Evolutionary conservation across 2,113 vertebrate genomes (phyloP).

Genomic region (Archocentrus centrarchus): DNA sequence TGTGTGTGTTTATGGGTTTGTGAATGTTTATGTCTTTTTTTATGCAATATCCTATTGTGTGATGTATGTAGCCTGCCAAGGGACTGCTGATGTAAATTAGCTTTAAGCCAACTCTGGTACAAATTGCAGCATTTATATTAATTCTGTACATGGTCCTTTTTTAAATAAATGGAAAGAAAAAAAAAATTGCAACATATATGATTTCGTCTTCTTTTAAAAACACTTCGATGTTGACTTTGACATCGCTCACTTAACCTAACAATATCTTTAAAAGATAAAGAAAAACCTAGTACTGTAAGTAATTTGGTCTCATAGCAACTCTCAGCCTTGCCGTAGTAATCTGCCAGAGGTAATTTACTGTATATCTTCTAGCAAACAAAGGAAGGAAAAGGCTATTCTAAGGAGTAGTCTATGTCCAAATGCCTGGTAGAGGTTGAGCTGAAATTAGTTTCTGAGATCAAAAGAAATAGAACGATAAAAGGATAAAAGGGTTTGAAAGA

Average conservation of each 20-base stretch:
- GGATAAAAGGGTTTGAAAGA: slow-evolving; percentile 59
- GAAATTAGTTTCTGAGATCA: slow-evolving; percentile 73
- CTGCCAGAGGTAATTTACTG: slow-evolving; percentile 40
- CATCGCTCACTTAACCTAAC: neutral
- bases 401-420: slow-evolving; percentile 39
- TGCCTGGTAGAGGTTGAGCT: slow-evolving; percentile 51
- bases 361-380: slow-evolving; percentile 52
- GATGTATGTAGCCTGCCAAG: too few relatives aligned
- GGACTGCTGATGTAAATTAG: too few relatives aligned
- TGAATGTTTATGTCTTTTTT: too few relatives aligned
- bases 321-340: neutral
- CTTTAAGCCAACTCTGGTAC: too few relatives aligned
- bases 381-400: slow-evolving; percentile 37
- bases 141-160: too few relatives aligned
- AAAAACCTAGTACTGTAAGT: neutral
- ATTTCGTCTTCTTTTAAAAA: neutral
- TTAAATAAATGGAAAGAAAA: too few relatives aligned
- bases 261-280: neutral
- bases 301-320: neutral
- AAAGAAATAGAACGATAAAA: slow-evolving; percentile 65
- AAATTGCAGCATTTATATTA: too few relatives aligned
- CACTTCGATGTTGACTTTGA: neutral
- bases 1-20: too few relatives aligned
- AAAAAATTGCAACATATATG: too few relatives aligned
- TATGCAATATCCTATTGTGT: too few relatives aligned